Base-by-base conservation (phyloP, 2,888 invertebrate genomes). In the Drosophila neotestacea region DNA sequence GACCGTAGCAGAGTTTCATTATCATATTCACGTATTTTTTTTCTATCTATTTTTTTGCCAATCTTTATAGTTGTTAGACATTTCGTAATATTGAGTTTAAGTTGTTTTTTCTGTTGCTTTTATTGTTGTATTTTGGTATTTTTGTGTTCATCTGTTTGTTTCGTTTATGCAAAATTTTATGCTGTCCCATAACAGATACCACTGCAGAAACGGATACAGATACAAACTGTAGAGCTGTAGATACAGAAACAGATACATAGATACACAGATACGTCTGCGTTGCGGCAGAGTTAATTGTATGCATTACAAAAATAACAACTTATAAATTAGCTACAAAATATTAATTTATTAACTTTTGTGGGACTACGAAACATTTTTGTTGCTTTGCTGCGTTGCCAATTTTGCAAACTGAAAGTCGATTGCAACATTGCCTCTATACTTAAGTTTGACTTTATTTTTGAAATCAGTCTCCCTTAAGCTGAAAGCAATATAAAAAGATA, bases 1-100 rank as follows among this genome's bases (percentile, higher is more conserved):
- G 85, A 83, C 64, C 83, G 85, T 71, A 76, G 73, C 85, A 72
- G 7, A 36, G 86, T 88, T 85, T 85, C 84, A 85, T 85, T 85
- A 85, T 85, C 86, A 85, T 85, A 66, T 63, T 62, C 59, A 59
- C 34, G 41, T 65, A 73, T 73, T 68, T 52, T 70, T 46, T 48
- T 54, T 65, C 30, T 59, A 48, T 69, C 51, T 55, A 22, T 16
- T 52, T 38, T 30, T 81, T 83, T 62, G 84, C 84, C 77, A 85
- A 77, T 81, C 70, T 78, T 78, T 73, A 61, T 60, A 51, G 65
- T 64, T 62, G 52, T 71, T 73, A 48, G 28, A 16, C 52, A 77
- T 91, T 88, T 88, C 90, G 79, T 87, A 91, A 90, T 79, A 65
- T 73, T 71, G 36, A 59, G 62, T 77, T 72, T 59, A 55, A 47